These are phyloP conservation scores for Ammodramus savannarum DNA, from an alignment of 2,113 vertebrate genomes.

Conservation along the genomic window DNA sequence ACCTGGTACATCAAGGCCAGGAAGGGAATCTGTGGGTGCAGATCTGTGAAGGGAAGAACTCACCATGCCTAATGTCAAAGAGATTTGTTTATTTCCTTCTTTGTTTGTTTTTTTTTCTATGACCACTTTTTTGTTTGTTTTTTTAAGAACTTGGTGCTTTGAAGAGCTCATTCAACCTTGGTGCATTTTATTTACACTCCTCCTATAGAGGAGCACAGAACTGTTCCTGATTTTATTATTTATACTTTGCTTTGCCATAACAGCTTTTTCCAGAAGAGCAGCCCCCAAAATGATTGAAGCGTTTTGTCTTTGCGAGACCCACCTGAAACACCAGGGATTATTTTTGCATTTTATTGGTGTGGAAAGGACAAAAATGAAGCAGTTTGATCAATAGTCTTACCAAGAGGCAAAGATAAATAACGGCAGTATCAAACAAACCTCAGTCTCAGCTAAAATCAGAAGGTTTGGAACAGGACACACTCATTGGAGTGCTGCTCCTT, in stretches of 20 bases:
- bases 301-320: background rate
- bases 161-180: background rate
- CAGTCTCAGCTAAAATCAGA: background rate
- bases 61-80: background rate
- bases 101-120: background rate
- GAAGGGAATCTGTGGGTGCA: background rate
- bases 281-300: background rate
- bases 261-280: background rate
- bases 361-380: background rate
- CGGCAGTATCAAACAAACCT: background rate
- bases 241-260: background rate
- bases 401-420: background rate
- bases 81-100: background rate
- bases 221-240: background rate
- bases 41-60: background rate
- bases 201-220: background rate
- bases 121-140: background rate
- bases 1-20: background rate
- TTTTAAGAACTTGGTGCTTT: background rate
- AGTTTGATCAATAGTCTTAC: background rate
- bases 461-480: background rate
- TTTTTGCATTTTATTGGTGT: background rate
- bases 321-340: background rate
- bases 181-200: background rate
- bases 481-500: background rate